Base-by-base conservation (phyloP, 1,140 invertebrate species). In the Anoplolepis gracilipes region DNA sequence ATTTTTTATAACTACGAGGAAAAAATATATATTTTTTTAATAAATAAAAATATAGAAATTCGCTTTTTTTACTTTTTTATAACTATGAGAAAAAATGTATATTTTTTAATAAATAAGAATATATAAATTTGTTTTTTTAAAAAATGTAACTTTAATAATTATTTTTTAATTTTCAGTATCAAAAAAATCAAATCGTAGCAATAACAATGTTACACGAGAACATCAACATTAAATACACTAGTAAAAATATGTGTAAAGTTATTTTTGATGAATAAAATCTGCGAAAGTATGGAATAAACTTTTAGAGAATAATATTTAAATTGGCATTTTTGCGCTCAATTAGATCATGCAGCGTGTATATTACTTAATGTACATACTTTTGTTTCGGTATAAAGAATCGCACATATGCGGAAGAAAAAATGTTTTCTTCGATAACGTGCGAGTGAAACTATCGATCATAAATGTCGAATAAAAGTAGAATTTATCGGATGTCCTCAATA, bases 401-500 rank as follows among this genome's bases (percentile, higher is more conserved):
- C 25, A 46, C n/a, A 62, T 77, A 76, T 22, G 75, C 25, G 75
- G 84, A 87, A 78, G 84, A 85, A 73, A 85, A 79, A 62, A 67
- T 49, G 78, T 87, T 79, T 79, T 69, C 73, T 69, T 81, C 64
- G 87, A 87, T 88, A 88, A 87, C 75, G 73, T 13, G 39, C 61
- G 75, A 57, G 49, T 70, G 67, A 69, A 59, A 72, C 22, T 62
- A 89, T 89, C 85, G 87, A 89, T 89, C 86, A 81, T 59, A 73
- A 89, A 77, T 57, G 82, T 87, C 73, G 82, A 89, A 89, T 89
- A 89, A 89, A 87, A 85, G 82, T 89, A 39, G 86, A 87, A 82
- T 89, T 89, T 89, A 87, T 85, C 85, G 87, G 61, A 65, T 87
- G 76, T 87, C 81, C 76, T 69, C 76, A 75, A 79, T 76, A 70